Base-by-base conservation (phyloP, 2,888 invertebrate genomes). In the Marasmarcha lunaedactyla region DNA sequence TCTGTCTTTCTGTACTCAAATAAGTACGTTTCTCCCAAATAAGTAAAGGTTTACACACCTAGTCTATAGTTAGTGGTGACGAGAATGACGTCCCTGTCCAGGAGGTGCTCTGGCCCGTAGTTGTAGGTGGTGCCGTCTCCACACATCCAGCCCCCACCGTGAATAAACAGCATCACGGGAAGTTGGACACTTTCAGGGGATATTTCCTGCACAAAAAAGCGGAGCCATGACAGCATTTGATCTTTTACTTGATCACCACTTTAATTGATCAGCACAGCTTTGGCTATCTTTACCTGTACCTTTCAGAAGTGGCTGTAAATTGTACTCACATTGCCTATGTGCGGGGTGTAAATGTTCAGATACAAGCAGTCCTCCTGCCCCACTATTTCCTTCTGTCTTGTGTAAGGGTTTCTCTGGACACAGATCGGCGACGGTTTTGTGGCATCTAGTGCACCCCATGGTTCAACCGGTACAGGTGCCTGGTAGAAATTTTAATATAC, bases 311-410 rank as follows among this genome's bases (percentile, higher is more conserved):
- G 7, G 20, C 7, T 20, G 20, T 20, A n/a, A n/a, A n/a, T 20
- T 20, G 20, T 20, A 20, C 20, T 20, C 7, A 20, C 20, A 20
- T 20, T 20, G 20, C 20, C 20, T 20, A 20, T 20, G 7, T 20
- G 60, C 39, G 87, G 87, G 5, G 84, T 70, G 45, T 87, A 87
- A 2, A 87, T 84, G 79, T 95, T 95, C 2, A 95, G 71, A 48
- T 92, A 94, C 1, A 95, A 83, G 55, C 95, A 95, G 65, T 95
- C 93, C 67, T 95, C 95, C 45, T 81, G 85, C 0, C 93, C 93
- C 35, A 87, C 87, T 33, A 91, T 85, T 14, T 85, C 71, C 35
- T 85, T 68, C 45, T 89, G 86, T 14, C 90, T 81, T 1, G 85
- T 74, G 59, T 89, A 91, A 0, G 90, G 88, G 61, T 92, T 91